phyloP scores from a whole-genome alignment of 2,113 vertebrate genomes.

The Fulica atra region DNA sequence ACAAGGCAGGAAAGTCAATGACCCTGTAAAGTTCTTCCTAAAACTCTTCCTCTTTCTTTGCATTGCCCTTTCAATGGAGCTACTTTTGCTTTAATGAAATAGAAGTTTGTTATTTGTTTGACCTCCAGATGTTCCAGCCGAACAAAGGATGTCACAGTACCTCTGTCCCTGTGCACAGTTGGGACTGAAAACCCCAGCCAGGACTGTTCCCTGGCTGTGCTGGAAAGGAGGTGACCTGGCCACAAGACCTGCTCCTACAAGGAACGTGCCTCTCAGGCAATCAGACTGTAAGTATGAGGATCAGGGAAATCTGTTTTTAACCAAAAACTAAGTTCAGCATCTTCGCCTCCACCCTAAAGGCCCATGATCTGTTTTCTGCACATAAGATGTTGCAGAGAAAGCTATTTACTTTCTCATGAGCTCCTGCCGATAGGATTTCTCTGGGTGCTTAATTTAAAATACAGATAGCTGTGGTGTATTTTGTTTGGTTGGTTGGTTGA shows the following conservation, averaged over 20 bases:
- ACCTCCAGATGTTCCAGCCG: neutral
- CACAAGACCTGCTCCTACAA: neutral
- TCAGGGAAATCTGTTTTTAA: neutral
- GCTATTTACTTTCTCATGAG: neutral
- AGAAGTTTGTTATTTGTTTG: neutral
- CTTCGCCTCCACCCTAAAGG: neutral
- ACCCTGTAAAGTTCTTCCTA: neutral
- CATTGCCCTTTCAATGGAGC: neutral
- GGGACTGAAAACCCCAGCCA: neutral
- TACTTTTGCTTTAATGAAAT: neutral
- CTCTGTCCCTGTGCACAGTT: neutral
- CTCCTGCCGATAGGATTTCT: neutral
- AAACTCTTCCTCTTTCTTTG: neutral
- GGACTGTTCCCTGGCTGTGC: neutral
- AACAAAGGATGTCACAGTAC: neutral
- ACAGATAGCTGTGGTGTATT: neutral
- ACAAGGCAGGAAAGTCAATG: neutral
- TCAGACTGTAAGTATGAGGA: neutral
- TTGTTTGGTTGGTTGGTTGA: neutral
- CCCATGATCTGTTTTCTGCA: neutral
- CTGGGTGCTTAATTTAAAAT: neutral
- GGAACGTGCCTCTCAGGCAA: fast-evolving
- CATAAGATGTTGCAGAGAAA: neutral
- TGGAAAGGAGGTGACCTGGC: neutral
- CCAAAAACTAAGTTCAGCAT: neutral